Conservation (phyloP, 2,888 invertebrate genomes). For the Gymnoscelis rufifasciata region DNA sequence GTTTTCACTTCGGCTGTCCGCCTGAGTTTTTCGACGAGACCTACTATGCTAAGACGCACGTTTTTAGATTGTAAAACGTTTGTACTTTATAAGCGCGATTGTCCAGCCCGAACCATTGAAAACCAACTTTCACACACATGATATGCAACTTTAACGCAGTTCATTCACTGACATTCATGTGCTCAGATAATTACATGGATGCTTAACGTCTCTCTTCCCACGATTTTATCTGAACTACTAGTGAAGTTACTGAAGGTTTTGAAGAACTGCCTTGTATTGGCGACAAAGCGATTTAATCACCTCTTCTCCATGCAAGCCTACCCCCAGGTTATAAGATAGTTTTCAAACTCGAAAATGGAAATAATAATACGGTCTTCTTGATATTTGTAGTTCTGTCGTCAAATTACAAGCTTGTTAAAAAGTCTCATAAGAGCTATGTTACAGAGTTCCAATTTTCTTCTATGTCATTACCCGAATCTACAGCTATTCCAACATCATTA, state of each 20-base stretch:
- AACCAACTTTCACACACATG: slow-evolving; percentile 43
- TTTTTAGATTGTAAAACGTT: slow-evolving; percentile 24
- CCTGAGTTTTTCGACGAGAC: slow-evolving; percentile 25
- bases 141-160: slow-evolving; percentile 45
- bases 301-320: no score
- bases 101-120: slow-evolving; percentile 26
- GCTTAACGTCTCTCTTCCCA: slow-evolving; percentile 65
- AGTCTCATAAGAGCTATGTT: background rate
- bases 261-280: slow-evolving; percentile 42
- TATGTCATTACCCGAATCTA: slow-evolving; percentile 27
- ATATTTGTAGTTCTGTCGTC: no score
- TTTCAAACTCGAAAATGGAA: no score
- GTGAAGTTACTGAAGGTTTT: slow-evolving; percentile 56
- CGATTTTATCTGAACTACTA: slow-evolving; percentile 59
- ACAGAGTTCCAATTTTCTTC: slow-evolving; percentile 2
- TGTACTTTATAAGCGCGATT: slow-evolving; percentile 19
- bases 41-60: slow-evolving; percentile 16
- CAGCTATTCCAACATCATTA: slow-evolving; percentile 27
- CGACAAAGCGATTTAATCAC: slow-evolving; percentile 31
- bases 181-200: slow-evolving; percentile 61
- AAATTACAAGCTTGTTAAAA: slow-evolving; percentile 22
- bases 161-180: slow-evolving; percentile 59
- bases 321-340: no score
- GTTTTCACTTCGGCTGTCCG: slow-evolving; percentile 40
- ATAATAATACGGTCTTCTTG: no score